Evolutionary conservation across 2,797 vertebrate genomes (phyloP), one percentile per base, ranked within the genome.

Genomic region (Vespertilio murinus): DNA sequence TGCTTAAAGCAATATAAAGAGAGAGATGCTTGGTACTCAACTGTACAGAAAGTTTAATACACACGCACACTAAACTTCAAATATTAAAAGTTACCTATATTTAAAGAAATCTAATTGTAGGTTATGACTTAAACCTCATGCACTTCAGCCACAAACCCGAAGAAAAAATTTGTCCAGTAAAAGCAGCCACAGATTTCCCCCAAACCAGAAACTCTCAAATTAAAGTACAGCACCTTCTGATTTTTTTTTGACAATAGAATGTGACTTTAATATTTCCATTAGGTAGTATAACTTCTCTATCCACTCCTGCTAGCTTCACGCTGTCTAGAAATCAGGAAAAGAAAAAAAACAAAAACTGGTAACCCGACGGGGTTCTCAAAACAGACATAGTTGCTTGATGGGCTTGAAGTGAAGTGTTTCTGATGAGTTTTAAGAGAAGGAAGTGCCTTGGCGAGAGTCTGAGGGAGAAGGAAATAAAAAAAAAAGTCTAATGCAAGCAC

Each of bases 71-170:
- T 67, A 82, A 75, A 74, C 49, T 90, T 84, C 64, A 75, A 75
- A 73, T 70, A 88, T 78, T 91, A 92, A 91, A 88, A 80, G 74
- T 56, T 93, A 88, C n/a, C n/a, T n/a, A n/a, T 91, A 87, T 86
- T 70, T 49, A 90, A 92, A 77, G 54, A 87, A 91, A 82, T 82
- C 20, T 77, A 94, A 94, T 73, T 93, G 90, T 67, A 94, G 90
- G 18, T 56, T 87, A 74, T 84, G 42, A 83, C 45, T 94, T 91
- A 70, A 90, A 94, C 65, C 17, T 96, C 78, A 71, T 47, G 28
- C 90, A 77, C 73, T 88, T 90, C 71, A 82, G 77, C 84, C 70
- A 94, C 65, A 96, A 88, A 88, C 25, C 90, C 49, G 59, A 70
- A 93, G 65, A 74, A 81, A 94, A 89, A 84, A 8, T 59, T 59